phyloP scores from a whole-genome alignment of 2,797 vertebrate genomes.

The Nothura maculosa region DNA sequence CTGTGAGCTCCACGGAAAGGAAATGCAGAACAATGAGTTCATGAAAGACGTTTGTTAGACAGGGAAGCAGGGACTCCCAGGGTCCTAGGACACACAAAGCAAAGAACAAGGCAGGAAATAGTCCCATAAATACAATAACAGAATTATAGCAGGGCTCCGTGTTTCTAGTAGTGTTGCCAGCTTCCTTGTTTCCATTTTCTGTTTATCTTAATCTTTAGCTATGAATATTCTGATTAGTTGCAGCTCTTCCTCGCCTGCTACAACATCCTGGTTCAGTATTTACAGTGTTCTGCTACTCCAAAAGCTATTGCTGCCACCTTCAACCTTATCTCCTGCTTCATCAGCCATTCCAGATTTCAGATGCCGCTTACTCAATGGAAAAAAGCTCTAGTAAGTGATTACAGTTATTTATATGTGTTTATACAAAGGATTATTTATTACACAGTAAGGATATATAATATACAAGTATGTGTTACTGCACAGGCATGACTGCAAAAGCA shows the following conservation, averaged over 20 bases:
- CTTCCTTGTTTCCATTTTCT: neutral
- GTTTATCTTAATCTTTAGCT: neutral
- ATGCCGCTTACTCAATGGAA: neutral
- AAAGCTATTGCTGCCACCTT: neutral
- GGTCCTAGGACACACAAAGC: neutral
- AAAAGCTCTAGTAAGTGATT: neutral
- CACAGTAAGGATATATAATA: slow-evolving; percentile 14
- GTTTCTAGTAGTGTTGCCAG: neutral
- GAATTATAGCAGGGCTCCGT: neutral
- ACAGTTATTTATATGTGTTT: slow-evolving; percentile 29
- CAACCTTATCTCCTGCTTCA: neutral
- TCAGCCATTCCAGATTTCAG: neutral
- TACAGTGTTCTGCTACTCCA: neutral
- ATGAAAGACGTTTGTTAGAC: fast-evolving
- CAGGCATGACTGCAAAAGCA: neutral
- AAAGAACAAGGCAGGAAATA: neutral
- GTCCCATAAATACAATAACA: neutral
- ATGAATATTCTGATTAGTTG: neutral
- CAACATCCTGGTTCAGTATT: neutral
- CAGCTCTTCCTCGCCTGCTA: neutral
- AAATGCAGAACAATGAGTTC: neutral
- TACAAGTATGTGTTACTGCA: neutral
- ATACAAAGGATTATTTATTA: slow-evolving; percentile 35
- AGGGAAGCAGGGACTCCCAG: neutral
- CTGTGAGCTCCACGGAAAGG: neutral